Conservation (phyloP, 1,140 invertebrate genomes). For the Drosophila miranda region DNA sequence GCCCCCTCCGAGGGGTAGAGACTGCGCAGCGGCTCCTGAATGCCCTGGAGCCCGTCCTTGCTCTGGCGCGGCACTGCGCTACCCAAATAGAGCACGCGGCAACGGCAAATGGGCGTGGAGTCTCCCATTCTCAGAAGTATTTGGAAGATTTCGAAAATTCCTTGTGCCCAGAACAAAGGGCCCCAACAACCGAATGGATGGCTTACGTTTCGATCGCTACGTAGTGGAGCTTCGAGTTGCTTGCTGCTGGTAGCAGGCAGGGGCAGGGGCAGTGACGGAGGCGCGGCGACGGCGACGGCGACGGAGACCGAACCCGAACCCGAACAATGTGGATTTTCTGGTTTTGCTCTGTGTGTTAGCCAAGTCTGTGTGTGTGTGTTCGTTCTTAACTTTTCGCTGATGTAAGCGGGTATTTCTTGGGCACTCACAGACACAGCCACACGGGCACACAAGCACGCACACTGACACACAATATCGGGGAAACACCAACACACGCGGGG, state of each 20-base stretch:
- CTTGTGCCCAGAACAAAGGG: neutral
- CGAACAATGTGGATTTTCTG: slow-evolving; percentile 80
- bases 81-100: slow-evolving; percentile 98
- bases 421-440: slow-evolving; percentile 36
- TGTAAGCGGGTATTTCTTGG: slow-evolving; percentile 72
- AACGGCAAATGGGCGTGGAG: slow-evolving; percentile 96
- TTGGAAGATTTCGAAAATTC: no score
- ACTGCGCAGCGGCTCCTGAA: slow-evolving; percentile 97
- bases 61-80: slow-evolving; percentile 98
- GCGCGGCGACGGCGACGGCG: neutral
- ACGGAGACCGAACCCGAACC: slow-evolving; percentile 29
- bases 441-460: slow-evolving; percentile 29
- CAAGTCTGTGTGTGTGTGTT: slow-evolving; percentile 38
- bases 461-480: slow-evolving; percentile 27
- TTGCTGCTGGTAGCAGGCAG: neutral
- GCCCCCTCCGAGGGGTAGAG: slow-evolving; percentile 93
- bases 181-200: slow-evolving; percentile 8
- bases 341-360: slow-evolving; percentile 76
- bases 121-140: slow-evolving; percentile 81
- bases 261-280: neutral
- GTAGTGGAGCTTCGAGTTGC: neutral
- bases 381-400: slow-evolving; percentile 72
- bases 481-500: slow-evolving; percentile 29
- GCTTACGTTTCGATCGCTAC: slow-evolving; percentile 47
- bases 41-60: slow-evolving; percentile 98